Base-by-base conservation (phyloP, 2,797 vertebrate species). In the Helicolenus hilgendorfi region DNA sequence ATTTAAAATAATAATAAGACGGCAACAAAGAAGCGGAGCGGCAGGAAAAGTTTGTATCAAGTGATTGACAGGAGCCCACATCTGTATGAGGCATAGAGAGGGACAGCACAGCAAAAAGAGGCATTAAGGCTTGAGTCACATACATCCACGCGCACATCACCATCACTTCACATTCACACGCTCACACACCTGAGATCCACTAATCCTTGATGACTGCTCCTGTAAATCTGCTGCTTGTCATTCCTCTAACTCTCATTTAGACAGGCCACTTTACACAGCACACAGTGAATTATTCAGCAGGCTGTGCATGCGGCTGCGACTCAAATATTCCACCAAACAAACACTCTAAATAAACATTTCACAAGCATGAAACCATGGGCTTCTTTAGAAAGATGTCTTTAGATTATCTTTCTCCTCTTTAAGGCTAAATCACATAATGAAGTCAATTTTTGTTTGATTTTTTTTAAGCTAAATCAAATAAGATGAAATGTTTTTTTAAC, bases 231-330 rank as follows among this genome's bases (percentile, higher is more conserved):
- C 77, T 78, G 64, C 83, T 89, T 77, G 84, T 91, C 87, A 82
- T 89, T 85, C 73, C 81, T 73, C 78, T 45, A 59, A 70, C 83
- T 85, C 88, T 92, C 79, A 86, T 86, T 86, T 85, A 83, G 92
- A 62, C 77, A 73, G 74, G 63, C 77, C 77, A 69, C 78, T 79
- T 76, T 27, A 89, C 81, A 73, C 53, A 31, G 53, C 74, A 60
- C 72, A 55, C 77, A n/a, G 74, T 95, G 71, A 93, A 93, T 93
- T 84, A 93, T 96, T 91, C 84, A 95, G 78, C 35, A 80, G 71
- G 45, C 72, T 49, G 62, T 15, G 49, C 65, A 5, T 45, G 65
- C 56, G 22, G 49, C 81, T 64, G 83, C 72, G 78, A 33, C 72
- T 77, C 62, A 62, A 73, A 77, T 85, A 86, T 83, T 83, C 84